Evolutionary conservation across 2,113 vertebrate species (phyloP).

Genomic region (Microcebus griseorufus): DNA sequence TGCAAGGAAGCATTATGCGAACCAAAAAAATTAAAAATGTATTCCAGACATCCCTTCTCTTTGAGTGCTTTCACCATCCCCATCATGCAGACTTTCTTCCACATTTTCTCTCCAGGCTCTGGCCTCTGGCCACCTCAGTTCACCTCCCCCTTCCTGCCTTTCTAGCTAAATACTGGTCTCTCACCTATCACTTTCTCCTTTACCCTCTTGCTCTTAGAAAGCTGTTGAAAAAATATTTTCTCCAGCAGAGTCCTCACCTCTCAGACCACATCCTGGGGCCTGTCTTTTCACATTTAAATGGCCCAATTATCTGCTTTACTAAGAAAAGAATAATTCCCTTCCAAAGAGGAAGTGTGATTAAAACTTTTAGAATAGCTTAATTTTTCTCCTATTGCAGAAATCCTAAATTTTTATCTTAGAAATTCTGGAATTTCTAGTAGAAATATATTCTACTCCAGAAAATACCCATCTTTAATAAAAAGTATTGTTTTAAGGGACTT

Average conservation of each 20-base stretch:
- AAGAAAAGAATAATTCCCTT: background rate
- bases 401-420: conserved; percentile 16
- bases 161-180: background rate
- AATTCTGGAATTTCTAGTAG: background rate
- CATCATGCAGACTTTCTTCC: too few relatives aligned
- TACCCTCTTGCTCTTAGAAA: background rate
- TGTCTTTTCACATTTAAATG: background rate
- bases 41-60: background rate
- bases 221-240: background rate
- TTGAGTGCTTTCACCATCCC: background rate
- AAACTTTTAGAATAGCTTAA: conserved; percentile 11
- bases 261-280: background rate
- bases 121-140: background rate
- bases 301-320: background rate
- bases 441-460: background rate
- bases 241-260: background rate
- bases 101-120: background rate
- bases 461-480: background rate
- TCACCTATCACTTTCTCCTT: background rate
- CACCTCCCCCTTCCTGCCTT: background rate
- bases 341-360: background rate
- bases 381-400: background rate
- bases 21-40: background rate
- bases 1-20: background rate
- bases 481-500: background rate